Percentiles rank a stretch among this genome's conserved stretches.
phyloP scores from a whole-genome alignment of 2,888 invertebrate species.

The Eristalis pertinax region DNA sequence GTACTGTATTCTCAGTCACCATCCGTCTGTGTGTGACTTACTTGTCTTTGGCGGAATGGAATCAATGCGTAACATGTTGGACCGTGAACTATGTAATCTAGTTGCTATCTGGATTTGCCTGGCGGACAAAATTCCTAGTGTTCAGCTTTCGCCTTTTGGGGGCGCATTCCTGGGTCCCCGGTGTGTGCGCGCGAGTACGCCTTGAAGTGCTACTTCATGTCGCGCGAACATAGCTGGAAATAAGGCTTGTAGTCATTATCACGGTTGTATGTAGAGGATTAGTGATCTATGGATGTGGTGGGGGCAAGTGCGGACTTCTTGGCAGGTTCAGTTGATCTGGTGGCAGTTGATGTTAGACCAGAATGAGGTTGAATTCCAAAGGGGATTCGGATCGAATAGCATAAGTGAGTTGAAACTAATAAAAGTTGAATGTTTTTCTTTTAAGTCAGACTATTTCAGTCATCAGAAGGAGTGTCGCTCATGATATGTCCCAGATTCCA shows the following conservation, averaged over 20 bases:
- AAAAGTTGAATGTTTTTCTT: not conserved
- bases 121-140: constrained; percentile 65
- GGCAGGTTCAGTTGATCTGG: not conserved
- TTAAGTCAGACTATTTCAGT: not conserved
- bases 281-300: not conserved
- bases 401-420: not conserved
- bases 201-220: constrained; percentile 67
- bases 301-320: not conserved
- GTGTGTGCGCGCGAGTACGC: constrained; percentile 21
- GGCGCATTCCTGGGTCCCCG: constrained; percentile 52
- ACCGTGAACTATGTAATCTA: constrained; percentile 72
- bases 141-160: constrained; percentile 53
- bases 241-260: constrained; percentile 15
- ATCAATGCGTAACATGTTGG: constrained; percentile 68
- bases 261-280: not conserved
- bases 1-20: not conserved
- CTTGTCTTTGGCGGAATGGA: constrained; percentile 64
- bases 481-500: not conserved
- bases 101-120: constrained; percentile 49
- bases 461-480: not conserved
- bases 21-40: constrained; percentile 58
- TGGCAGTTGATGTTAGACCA: not conserved
- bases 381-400: not conserved
- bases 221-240: constrained; percentile 22
- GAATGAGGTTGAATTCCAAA: not conserved